A percentile compares a stretch with the other conserved stretches of the same genome.
Conservation (phyloP, 2,113 vertebrate genomes). For the Podilymbus podiceps region DNA sequence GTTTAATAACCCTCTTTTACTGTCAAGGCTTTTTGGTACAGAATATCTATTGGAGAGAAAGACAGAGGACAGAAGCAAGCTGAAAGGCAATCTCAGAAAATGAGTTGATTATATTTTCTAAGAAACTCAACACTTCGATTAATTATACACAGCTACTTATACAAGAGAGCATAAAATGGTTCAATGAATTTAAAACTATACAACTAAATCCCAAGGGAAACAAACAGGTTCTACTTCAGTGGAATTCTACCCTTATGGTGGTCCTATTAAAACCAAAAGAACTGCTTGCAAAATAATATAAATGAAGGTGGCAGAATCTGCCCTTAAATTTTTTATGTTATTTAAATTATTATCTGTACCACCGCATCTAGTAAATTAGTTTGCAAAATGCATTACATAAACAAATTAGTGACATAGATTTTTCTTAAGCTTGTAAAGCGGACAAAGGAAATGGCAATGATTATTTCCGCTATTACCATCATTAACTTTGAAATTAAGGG, state of each 20-base stretch:
- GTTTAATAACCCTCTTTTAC: background rate
- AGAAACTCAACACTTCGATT: background rate
- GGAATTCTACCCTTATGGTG: background rate
- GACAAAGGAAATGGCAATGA: constrained; percentile 1
- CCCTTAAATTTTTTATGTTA: background rate
- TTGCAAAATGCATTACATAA: background rate
- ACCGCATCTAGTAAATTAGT: background rate
- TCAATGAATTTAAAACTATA: background rate
- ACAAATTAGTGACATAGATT: constrained; percentile 31
- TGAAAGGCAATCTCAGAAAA: background rate
- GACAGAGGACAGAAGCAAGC: background rate
- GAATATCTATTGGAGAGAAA: background rate
- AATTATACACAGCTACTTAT: background rate
- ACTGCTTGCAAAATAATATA: background rate
- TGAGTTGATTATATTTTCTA: background rate
- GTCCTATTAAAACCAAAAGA: background rate
- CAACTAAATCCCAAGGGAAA: background rate
- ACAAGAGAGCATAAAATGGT: background rate
- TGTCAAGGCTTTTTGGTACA: background rate
- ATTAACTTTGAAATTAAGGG: background rate
- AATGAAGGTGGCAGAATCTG: background rate
- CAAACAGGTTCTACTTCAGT: background rate
- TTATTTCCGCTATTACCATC: constrained; percentile 12
- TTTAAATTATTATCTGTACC: background rate
- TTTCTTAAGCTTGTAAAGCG: background rate